Evolutionary conservation across 2,888 invertebrate species (phyloP).

Genomic region (Hartigia nigra): DNA sequence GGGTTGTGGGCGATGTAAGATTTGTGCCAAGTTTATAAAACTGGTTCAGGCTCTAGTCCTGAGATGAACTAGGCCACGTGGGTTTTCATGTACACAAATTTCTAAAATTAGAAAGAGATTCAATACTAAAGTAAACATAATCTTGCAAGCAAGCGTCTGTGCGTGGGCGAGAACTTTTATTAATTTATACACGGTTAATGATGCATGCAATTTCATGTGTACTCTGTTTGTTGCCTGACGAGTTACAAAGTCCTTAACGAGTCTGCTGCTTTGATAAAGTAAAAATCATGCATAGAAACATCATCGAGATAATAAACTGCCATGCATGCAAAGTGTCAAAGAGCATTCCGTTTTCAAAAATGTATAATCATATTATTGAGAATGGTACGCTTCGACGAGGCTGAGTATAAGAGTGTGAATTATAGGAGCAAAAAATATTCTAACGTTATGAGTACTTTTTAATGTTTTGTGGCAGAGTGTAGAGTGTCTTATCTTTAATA

Average conservation of each 20-base stretch:
- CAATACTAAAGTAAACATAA: conserved; percentile 17
- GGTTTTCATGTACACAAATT: not conserved
- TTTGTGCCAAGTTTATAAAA: conserved; percentile 11
- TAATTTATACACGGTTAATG: not conserved
- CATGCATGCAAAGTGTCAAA: not conserved
- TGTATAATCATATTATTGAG: not conserved
- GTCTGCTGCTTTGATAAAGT: not conserved
- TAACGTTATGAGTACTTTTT: not conserved
- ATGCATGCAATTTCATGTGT: not conserved
- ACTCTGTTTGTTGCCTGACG: not conserved
- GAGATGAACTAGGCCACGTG: conserved; percentile 2
- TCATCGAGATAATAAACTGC: not conserved
- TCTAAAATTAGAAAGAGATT: conserved; percentile 9
- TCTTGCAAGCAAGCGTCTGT: conserved; percentile 17
- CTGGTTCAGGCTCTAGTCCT: not conserved
- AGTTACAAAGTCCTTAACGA: not conserved
- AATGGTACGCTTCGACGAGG: not conserved
- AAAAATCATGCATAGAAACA: not conserved
- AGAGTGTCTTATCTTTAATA: not conserved
- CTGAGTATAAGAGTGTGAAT: not conserved
- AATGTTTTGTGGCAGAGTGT: not conserved
- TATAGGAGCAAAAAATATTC: not conserved
- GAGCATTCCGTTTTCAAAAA: not conserved
- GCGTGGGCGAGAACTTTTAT: not conserved
- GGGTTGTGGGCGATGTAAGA: not conserved